A percentile compares a stretch with the other conserved stretches of the same genome.
These are phyloP conservation scores for Bradypodion pumilum DNA, from an alignment of 2,797 vertebrate genomes.

Conservation along the genomic window DNA sequence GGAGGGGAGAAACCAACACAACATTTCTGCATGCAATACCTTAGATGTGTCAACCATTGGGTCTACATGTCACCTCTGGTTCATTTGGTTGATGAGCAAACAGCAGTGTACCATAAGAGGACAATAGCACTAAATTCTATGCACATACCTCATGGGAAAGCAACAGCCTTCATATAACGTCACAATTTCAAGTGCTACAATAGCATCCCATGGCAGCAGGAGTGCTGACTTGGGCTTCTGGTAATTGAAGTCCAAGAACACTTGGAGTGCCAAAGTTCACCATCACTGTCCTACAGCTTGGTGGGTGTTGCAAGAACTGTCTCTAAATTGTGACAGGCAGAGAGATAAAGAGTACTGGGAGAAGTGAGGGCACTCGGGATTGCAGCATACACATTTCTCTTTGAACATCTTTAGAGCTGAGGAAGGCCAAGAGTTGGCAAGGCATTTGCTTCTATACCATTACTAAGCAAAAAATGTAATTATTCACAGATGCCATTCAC, in stretches of 20 bases:
- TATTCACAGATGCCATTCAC: conserved; percentile 19
- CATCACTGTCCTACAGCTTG: too few relatives aligned
- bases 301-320: not conserved
- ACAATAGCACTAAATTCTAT: not conserved
- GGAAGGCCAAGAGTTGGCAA: conserved; percentile 21
- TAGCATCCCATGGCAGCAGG: not conserved
- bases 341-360: not conserved
- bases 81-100: not conserved
- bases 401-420: not conserved
- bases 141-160: not conserved
- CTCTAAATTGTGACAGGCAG: not conserved
- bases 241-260: too few relatives aligned
- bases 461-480: conserved; percentile 26
- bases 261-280: too few relatives aligned
- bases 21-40: not conserved
- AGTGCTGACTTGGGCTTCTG: too few relatives aligned
- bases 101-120: not conserved
- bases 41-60: not conserved
- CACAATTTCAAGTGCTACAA: not conserved
- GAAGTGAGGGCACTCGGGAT: not conserved
- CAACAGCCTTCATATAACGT: not conserved
- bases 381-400: not conserved
- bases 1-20: not conserved
- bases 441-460: conserved; percentile 29
- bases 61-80: not conserved